Conservation (phyloP, 1,140 invertebrate genomes). For the Lepidurus apus region DNA sequence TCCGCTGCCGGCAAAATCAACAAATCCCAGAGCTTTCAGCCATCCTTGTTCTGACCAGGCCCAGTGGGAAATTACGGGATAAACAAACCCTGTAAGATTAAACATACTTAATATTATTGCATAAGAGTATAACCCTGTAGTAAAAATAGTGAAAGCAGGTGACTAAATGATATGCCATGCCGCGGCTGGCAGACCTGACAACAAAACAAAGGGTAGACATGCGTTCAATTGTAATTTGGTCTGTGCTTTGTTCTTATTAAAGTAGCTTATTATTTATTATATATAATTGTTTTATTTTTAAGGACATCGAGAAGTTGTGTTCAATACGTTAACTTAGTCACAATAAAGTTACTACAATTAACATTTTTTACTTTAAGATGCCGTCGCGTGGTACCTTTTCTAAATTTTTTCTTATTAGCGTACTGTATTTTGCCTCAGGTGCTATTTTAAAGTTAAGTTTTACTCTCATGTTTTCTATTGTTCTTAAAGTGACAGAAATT, state of each 20-base stretch:
- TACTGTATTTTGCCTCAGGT: too few species aligned
- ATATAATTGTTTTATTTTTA: not conserved
- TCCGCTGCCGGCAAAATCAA: slow-evolving; percentile 48
- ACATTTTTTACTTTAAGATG: too few species aligned
- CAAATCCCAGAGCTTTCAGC: slow-evolving; percentile 41
- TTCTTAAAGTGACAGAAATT: too few species aligned
- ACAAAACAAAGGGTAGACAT: not conserved
- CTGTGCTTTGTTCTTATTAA: not conserved
- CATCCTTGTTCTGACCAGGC: slow-evolving; percentile 50
- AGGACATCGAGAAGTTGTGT: not conserved
- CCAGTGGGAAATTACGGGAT: slow-evolving; percentile 55
- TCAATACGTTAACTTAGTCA: not conserved
- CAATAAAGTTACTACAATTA: too few species aligned
- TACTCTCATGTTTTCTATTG: too few species aligned
- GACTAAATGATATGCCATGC: not conserved
- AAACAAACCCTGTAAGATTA: slow-evolving; percentile 49
- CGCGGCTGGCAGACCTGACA: not conserved
- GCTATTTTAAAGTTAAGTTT: too few species aligned
- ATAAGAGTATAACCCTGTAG: not conserved
- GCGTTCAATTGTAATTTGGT: not conserved
- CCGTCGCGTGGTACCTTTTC: too few species aligned
- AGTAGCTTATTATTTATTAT: slow-evolving; percentile 3
- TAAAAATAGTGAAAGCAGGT: not conserved
- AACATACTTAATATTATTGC: not conserved
- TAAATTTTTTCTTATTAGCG: too few species aligned